These are phyloP conservation scores for Chaetogeoica ovagalla DNA, from an alignment of 2,888 invertebrate species.

Conservation along the genomic window DNA sequence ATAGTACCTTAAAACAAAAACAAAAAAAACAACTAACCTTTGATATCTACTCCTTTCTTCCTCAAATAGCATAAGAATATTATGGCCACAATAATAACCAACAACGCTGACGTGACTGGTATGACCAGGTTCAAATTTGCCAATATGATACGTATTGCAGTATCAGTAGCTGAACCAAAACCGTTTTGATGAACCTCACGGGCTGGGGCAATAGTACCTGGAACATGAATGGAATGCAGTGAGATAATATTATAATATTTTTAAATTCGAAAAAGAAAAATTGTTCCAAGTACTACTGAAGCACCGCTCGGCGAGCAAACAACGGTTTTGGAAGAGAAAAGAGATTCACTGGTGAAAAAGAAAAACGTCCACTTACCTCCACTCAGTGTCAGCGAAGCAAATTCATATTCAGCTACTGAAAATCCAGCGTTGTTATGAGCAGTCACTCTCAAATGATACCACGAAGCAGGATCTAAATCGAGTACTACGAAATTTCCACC, in stretches of 20 bases:
- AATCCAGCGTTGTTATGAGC: constrained; percentile 96
- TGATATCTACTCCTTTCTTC: constrained; percentile 80
- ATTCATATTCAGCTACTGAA: constrained; percentile 92
- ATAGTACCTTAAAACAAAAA: constrained; percentile 71
- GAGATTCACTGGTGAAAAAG: background rate
- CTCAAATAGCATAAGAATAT: constrained; percentile 90
- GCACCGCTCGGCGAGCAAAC: constrained; percentile 21
- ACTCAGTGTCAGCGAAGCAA: constrained; percentile 89
- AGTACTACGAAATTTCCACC: constrained; percentile 87
- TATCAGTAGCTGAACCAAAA: constrained; percentile 65
- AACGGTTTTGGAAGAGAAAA: constrained; percentile 22
- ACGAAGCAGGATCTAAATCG: constrained; percentile 89
- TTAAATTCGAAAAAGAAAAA: constrained; percentile 7
- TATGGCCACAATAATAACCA: constrained; percentile 91
- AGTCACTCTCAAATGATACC: constrained; percentile 89
- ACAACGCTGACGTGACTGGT: constrained; percentile 86
- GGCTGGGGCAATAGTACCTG: constrained; percentile 93
- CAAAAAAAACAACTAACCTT: constrained; percentile 69
- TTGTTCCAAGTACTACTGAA: constrained; percentile 49
- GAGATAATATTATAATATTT: constrained; percentile 51
- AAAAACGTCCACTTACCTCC: constrained; percentile 72
- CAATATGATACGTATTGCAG: constrained; percentile 83
- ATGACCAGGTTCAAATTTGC: constrained; percentile 91
- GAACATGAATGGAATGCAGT: constrained; percentile 62
- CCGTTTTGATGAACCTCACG: constrained; percentile 72